Evolutionary conservation across 2,113 vertebrate species (phyloP).

Genomic region (Actenoides lindsayi): DNA sequence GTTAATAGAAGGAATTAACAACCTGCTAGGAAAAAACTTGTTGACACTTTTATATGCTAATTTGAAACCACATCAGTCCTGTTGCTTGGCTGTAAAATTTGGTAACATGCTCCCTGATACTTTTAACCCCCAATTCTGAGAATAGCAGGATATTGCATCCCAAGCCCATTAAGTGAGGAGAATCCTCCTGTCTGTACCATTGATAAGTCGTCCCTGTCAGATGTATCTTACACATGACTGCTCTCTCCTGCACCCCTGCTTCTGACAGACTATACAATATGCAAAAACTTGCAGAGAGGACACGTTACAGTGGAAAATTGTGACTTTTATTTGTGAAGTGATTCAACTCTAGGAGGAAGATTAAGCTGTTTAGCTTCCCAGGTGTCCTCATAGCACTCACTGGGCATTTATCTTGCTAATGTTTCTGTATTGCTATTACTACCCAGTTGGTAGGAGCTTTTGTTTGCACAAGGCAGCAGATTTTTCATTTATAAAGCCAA

Average conservation of each 20-base stretch:
- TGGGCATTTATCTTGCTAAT: constrained; percentile 2
- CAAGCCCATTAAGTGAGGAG: accelerated
- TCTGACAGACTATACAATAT: background rate
- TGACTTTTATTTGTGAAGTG: background rate
- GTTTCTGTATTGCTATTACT: background rate
- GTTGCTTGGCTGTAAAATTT: background rate
- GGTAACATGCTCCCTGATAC: accelerated
- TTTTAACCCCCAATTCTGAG: background rate
- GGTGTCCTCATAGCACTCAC: background rate
- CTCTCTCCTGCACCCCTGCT: background rate
- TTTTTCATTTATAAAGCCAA: constrained; percentile 24
- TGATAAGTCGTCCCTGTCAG: background rate
- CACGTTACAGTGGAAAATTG: background rate
- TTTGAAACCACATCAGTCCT: background rate
- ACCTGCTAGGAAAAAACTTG: background rate
- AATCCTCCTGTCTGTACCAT: background rate
- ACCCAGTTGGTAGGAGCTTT: background rate
- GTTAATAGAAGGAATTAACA: background rate
- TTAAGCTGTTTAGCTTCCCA: background rate
- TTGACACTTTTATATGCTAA: background rate
- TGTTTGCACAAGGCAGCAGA: background rate
- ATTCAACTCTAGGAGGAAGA: background rate
- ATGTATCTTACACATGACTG: background rate
- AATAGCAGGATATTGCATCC: background rate
- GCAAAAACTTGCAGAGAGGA: background rate